Conservation (phyloP, 2,113 vertebrate species). For the Dermatemys mawii region DNA sequence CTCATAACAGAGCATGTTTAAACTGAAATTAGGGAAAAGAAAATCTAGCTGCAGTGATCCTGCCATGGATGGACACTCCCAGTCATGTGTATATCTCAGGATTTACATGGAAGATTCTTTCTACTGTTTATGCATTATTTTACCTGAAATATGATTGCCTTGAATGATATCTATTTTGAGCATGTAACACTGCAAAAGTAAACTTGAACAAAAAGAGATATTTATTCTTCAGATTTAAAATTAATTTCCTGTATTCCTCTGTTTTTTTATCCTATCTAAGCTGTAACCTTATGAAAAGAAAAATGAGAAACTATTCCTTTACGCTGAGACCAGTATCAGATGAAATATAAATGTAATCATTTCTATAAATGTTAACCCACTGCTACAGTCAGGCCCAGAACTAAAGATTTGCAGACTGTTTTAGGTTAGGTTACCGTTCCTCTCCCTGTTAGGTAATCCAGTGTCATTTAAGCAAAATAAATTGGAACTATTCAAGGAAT, state of each 20-base stretch:
- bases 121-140: constrained; percentile 69
- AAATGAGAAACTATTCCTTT: constrained; percentile 77
- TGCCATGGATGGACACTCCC: neutral
- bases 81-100: constrained; percentile 40
- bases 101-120: constrained; percentile 41
- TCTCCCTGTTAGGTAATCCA: constrained; percentile 85
- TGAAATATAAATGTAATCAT: constrained; percentile 75
- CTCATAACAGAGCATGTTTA: constrained; percentile 13
- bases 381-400: constrained; percentile 62
- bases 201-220: constrained; percentile 74
- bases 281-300: constrained; percentile 75
- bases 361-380: constrained; percentile 72
- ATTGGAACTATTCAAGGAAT: constrained; percentile 88
- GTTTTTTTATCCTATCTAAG: constrained; percentile 70
- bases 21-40: neutral
- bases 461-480: constrained; percentile 89
- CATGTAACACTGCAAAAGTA: constrained; percentile 72
- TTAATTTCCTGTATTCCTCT: constrained; percentile 84
- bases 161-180: constrained; percentile 75
- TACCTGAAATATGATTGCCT: constrained; percentile 66
- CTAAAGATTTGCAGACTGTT: constrained; percentile 69
- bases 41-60: neutral
- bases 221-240: constrained; percentile 84
- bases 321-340: constrained; percentile 69
- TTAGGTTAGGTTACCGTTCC: constrained; percentile 77